Evolutionary conservation across 1,140 invertebrate species (phyloP).

Genomic region (Drosophila punjabiensis): DNA sequence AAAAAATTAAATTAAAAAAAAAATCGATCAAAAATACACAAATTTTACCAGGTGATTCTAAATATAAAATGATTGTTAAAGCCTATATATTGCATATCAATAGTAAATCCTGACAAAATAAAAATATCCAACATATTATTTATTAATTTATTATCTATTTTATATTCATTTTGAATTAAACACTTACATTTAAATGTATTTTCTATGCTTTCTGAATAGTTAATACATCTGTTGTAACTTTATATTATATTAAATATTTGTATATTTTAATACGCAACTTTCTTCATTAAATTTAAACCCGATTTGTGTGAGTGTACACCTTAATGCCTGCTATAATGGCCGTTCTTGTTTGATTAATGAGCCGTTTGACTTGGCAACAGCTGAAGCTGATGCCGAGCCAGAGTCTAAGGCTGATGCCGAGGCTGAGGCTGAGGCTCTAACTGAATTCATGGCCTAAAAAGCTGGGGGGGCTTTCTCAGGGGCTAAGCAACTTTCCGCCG

Average conservation of each 20-base stretch:
- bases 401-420: background rate
- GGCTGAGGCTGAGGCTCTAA: background rate
- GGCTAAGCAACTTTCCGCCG: conserved; percentile 37
- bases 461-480: conserved; percentile 9
- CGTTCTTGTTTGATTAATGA: conserved; percentile 73
- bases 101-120: background rate
- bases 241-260: background rate
- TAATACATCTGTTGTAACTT: background rate
- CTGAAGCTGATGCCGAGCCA: conserved; percentile 8
- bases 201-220: background rate
- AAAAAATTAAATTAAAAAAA: too few species aligned
- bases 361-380: conserved; percentile 59
- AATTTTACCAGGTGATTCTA: too few species aligned
- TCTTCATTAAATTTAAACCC: background rate
- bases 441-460: conserved; percentile 4
- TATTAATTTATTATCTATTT: background rate
- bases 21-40: too few species aligned
- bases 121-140: background rate
- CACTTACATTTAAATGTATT: background rate
- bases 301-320: conserved; percentile 33
- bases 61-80: too few species aligned
- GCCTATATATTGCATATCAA: too few species aligned
- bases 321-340: conserved; percentile 59
- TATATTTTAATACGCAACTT: background rate
- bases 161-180: background rate